Percentiles rank a stretch among this genome's conserved stretches.
phyloP scores from a whole-genome alignment of 2,797 vertebrate genomes.

The Spinibarbus caldwelli region DNA sequence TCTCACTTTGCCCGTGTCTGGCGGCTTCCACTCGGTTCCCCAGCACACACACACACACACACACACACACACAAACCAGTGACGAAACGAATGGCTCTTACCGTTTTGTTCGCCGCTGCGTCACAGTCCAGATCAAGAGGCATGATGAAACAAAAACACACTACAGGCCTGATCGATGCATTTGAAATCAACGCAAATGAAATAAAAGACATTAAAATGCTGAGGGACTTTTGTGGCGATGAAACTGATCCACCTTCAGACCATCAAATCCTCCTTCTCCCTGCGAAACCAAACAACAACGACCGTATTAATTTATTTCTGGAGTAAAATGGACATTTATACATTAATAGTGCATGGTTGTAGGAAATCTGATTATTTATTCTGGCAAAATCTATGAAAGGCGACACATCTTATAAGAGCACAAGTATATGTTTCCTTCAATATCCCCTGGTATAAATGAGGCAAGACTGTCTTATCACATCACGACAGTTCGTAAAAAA shows the following conservation, averaged over 20 bases:
- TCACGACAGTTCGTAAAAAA: constrained; percentile 1
- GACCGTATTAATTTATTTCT: neutral
- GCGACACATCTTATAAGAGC: neutral
- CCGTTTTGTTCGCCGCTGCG: constrained; percentile 61
- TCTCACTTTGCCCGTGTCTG: constrained; percentile 3
- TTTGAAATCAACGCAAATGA: constrained; percentile 41
- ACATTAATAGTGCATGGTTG: neutral
- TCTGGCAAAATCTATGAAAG: neutral
- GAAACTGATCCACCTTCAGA: constrained; percentile 60
- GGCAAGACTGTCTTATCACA: neutral
- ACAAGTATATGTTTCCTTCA: neutral
- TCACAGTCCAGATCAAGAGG: constrained; percentile 68
- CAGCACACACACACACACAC: neutral
- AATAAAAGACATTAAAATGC: constrained; percentile 50
- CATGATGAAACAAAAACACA: constrained; percentile 62
- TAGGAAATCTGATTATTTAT: neutral
- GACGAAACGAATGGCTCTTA: constrained; percentile 45
- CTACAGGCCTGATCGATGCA: constrained; percentile 40
- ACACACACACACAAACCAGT: neutral
- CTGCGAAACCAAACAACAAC: constrained; percentile 53
- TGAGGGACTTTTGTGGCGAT: constrained; percentile 45
- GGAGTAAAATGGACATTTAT: neutral
- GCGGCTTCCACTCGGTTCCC: constrained; percentile 21
- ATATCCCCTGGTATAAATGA: neutral
- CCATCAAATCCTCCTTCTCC: constrained; percentile 61